A percentile compares a stretch with the other conserved stretches of the same genome.
phyloP scores from a whole-genome alignment of 2,113 vertebrate species.

The Herpetotheres cachinnans region DNA sequence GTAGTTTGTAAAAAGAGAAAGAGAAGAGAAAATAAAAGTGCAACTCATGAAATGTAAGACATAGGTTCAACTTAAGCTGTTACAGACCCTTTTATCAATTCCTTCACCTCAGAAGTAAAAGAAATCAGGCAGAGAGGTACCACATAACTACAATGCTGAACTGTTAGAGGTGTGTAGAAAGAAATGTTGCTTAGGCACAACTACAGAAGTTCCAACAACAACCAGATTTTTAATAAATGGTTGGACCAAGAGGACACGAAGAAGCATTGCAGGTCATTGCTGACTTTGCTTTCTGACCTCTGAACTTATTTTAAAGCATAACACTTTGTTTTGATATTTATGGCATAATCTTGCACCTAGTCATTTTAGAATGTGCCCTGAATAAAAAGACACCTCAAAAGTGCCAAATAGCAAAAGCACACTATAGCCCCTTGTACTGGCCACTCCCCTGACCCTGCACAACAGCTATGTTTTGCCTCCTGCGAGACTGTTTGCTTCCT shows the following conservation, averaged over 20 bases:
- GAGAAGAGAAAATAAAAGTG: neutral
- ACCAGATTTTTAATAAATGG: neutral
- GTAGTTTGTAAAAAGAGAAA: neutral
- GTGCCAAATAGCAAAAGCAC: neutral
- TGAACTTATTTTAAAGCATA: neutral
- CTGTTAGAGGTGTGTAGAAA: neutral
- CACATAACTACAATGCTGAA: neutral
- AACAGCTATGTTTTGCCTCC: neutral
- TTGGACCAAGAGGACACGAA: neutral
- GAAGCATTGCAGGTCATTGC: neutral
- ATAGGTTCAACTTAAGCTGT: neutral
- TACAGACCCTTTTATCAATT: neutral
- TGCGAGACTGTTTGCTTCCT: neutral
- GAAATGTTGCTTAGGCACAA: neutral
- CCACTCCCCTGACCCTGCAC: neutral
- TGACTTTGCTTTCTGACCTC: neutral
- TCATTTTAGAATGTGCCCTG: neutral
- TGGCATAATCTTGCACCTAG: neutral
- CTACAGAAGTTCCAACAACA: neutral
- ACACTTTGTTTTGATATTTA: neutral
- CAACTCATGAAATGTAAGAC: neutral
- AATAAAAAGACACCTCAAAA: neutral
- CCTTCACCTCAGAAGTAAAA: neutral
- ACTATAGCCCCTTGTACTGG: accelerated
- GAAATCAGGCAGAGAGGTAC: neutral